Base-by-base conservation (phyloP, 2,888 invertebrate species). In the Drosophila yooni region DNA sequence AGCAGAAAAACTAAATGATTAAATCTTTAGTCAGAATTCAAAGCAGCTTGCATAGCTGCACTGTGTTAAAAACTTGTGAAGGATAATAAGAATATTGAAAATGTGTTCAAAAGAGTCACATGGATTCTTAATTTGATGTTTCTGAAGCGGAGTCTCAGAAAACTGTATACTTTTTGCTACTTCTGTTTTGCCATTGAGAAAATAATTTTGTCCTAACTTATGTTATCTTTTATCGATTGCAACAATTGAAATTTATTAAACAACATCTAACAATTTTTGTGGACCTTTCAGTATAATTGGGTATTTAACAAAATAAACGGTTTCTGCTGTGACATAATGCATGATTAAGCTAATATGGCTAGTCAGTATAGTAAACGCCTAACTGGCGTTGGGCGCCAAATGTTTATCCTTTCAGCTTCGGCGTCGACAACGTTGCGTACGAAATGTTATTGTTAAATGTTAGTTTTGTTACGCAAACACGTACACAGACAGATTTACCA, bases 391-490 rank as follows among this genome's bases (percentile, higher is more conserved):
- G 74, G 63, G 68, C 65, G 70, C 67, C 61, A 74, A 88, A 80
- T 88, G 83, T 86, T 88, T 88, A 84, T 83, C 83, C 87, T 79
- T 89, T 81, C 70, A 81, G 87, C 83, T 77, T 75, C 75, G 84
- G 72, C 82, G 72, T 89, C 85, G 77, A 75, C 84, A 75, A 75
- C 88, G 89, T 82, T 88, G 88, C 76, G 82, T 74, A 80, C 75
- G 70, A 80, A 88, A 85, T 89, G 85, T 85, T 85, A 88, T 85
- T 89, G 85, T 85, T 89, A 84, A 89, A 85, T 89, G 85, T 89
- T 85, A 87, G 88, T 89, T 85, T 85, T 89, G 88, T 74, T 89
- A 85, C 84, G 80, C 82, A 85, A 85, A 89, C 88, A 85, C 82
- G 78, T 76, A 64, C 70, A 69, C 60, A 79, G 70, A 65, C 72